These are phyloP conservation scores for Hylaeus volcanicus DNA, from an alignment of 1,140 invertebrate species.

Conservation along the genomic window DNA sequence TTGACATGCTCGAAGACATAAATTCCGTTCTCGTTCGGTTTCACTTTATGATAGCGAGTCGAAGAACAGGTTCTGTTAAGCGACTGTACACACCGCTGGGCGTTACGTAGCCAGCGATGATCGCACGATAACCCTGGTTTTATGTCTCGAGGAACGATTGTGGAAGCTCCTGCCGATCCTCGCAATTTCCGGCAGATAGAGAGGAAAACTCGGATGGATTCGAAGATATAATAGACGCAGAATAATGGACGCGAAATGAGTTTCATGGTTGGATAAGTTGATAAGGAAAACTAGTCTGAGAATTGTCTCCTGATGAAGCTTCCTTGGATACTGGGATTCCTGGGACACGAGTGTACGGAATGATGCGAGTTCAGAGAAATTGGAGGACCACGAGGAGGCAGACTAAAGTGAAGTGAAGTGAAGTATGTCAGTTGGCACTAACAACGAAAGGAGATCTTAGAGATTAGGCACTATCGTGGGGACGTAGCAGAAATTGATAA, in stretches of 20 bases:
- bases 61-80: constrained; percentile 47
- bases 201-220: background rate
- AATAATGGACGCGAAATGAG: constrained; percentile 6
- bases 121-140: constrained; percentile 34
- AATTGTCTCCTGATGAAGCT: too few relatives aligned
- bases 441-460: too few relatives aligned
- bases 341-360: too few relatives aligned
- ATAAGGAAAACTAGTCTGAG: too few relatives aligned
- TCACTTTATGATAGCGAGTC: constrained; percentile 29
- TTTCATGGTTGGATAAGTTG: too few relatives aligned
- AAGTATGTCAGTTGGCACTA: too few relatives aligned
- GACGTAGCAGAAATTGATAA: too few relatives aligned
- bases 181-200: constrained; percentile 31
- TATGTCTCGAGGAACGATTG: constrained; percentile 14
- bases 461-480: too few relatives aligned
- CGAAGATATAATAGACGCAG: background rate
- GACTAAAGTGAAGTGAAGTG: too few relatives aligned
- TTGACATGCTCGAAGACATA: constrained; percentile 29
- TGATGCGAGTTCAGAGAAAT: too few relatives aligned
- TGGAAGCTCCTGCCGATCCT: background rate
- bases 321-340: too few relatives aligned
- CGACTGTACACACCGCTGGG: constrained; percentile 16
- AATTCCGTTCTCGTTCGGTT: constrained; percentile 33
- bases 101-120: constrained; percentile 43
- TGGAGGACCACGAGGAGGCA: too few relatives aligned